A percentile compares a stretch with the other conserved stretches of the same genome.
These are phyloP conservation scores for Lepidocyrtinus sp. DNA, from an alignment of 2,888 invertebrate species.

Conservation along the genomic window DNA sequence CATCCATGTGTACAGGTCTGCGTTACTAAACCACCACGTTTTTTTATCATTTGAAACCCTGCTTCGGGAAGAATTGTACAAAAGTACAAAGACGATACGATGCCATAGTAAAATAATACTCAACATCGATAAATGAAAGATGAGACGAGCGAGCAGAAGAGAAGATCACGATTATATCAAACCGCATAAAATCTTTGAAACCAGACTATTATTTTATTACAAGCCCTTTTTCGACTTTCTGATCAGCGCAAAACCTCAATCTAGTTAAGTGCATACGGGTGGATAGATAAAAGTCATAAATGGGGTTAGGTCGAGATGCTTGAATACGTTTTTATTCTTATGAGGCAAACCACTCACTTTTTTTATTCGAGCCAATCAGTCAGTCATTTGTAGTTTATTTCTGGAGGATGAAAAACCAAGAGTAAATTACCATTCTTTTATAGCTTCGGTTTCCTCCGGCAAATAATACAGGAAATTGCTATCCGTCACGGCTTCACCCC, in stretches of 20 bases:
- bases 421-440: slow-evolving; percentile 22
- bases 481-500: slow-evolving; percentile 29
- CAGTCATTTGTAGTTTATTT: slow-evolving; percentile 54
- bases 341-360: not conserved
- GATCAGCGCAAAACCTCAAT: not conserved
- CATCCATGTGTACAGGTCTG: not conserved
- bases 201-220: no score
- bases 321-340: no score
- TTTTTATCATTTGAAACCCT: not conserved
- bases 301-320: not conserved
- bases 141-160: no score
- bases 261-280: not conserved
- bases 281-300: not conserved
- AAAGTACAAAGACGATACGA: no score
- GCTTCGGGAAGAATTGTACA: not conserved
- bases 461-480: slow-evolving; percentile 32
- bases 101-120: no score
- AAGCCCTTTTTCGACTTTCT: no score
- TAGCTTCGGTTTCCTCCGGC: not conserved
- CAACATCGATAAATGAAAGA: no score
- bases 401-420: slow-evolving; percentile 19
- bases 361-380: not conserved
- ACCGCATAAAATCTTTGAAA: not conserved
- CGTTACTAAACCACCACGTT: not conserved
- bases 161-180: not conserved